Percentiles rank a stretch among this genome's conserved stretches.
phyloP scores from a whole-genome alignment of 2,113 vertebrate species.

The Neoarius graeffei region DNA sequence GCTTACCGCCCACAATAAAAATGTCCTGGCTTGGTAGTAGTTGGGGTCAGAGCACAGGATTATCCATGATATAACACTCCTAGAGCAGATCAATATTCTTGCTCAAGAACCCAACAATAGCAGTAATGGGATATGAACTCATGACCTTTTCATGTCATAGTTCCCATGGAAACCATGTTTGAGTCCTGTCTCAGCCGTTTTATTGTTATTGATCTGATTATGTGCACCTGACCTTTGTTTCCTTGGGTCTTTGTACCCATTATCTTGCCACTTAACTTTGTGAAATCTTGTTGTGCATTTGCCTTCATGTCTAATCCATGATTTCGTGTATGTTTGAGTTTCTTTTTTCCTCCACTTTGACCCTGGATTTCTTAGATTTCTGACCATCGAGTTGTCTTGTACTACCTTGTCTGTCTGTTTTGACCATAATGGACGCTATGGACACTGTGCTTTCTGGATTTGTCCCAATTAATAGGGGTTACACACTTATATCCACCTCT shows the following conservation, averaged over 20 bases:
- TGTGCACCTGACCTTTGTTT: background rate
- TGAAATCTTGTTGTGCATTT: background rate
- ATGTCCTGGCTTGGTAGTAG: background rate
- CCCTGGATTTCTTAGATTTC: background rate
- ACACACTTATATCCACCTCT: background rate
- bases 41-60: background rate
- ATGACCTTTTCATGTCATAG: background rate
- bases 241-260: background rate
- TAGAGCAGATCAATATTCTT: background rate
- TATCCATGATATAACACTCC: background rate
- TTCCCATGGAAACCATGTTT: background rate
- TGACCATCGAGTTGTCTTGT: background rate
- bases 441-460: background rate
- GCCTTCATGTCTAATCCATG: background rate
- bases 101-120: background rate
- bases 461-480: background rate
- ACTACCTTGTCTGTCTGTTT: background rate
- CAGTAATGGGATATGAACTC: background rate
- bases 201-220: background rate
- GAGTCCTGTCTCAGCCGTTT: background rate
- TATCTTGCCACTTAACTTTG: background rate
- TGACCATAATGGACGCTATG: background rate
- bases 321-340: background rate
- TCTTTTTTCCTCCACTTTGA: background rate
- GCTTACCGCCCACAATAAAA: background rate